phyloP scores from a whole-genome alignment of 1,140 invertebrate genomes.

The Ephestia elutella region DNA sequence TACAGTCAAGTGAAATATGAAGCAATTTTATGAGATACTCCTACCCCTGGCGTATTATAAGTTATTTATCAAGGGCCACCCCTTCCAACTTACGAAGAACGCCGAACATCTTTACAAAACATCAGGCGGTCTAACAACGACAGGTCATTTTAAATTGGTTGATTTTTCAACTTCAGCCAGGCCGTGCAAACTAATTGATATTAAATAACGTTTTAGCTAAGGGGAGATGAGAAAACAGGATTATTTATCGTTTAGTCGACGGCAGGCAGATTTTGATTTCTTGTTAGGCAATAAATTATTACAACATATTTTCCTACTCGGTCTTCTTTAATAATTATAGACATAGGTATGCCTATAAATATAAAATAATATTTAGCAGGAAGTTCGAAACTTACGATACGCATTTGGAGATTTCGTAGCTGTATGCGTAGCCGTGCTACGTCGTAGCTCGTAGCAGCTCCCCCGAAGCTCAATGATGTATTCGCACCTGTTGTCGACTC shows the following conservation, averaged over 20 bases:
- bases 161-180: slow-evolving; percentile 16
- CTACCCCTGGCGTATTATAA: background rate
- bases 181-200: slow-evolving; percentile 39
- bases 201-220: slow-evolving; percentile 37
- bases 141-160: slow-evolving; percentile 17
- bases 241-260: slow-evolving; percentile 27
- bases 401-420: background rate
- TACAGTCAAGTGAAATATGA: slow-evolving; percentile 13
- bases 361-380: too few species aligned
- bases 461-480: too few species aligned
- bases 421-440: background rate
- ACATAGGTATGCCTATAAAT: too few species aligned
- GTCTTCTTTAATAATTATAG: background rate
- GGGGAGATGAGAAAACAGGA: slow-evolving; percentile 24
- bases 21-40: slow-evolving; percentile 8
- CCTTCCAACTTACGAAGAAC: background rate
- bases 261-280: background rate
- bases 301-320: background rate
- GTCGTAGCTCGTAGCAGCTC: background rate
- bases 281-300: background rate
- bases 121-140: background rate
- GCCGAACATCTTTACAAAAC: too few species aligned
- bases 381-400: too few species aligned
- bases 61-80: background rate
- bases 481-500: too few species aligned